Evolutionary conservation across 2,797 vertebrate species (phyloP), one percentile per base, ranked within the genome.

Genomic region (Sitta carolinensis): DNA sequence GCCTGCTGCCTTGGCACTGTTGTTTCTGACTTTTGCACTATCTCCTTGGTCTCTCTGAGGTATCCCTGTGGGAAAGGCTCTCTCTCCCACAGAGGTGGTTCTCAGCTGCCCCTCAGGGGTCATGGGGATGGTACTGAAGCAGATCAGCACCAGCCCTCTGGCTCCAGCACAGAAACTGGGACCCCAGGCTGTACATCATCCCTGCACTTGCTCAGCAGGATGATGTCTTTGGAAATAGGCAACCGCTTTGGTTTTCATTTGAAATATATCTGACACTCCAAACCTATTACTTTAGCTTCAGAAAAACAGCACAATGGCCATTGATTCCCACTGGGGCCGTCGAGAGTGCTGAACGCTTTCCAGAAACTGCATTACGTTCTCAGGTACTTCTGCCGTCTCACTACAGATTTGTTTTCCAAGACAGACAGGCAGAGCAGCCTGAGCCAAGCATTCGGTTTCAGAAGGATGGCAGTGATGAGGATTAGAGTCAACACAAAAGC

Each of bases 401-500:
- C 68, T 67, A 36, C 81, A 57, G 75, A 66, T 89, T 77, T 89
- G 80, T 93, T 93, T 87, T 78, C 86, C 58, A 50, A 67, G 76
- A 29, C 85, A 96, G 82, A 87, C 76, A 9, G 79, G 93, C 87
- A 92, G 45, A 83, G 73, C 69, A 85, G 69, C 50, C 89, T 22
- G 57, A 95, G 82, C 89, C 84, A 76, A 81, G 76, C 2, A 0
- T 19, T 95, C 3, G 0, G 2, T 42, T 93, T 88, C 87, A 51
- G 91, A 63, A 87, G 85, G 74, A 47, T 30, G 59, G 90, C 77
- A 61, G 82, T 14, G 52, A 43, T 59, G 84, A 73, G 95, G 94
- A 95, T 94, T 95, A 93, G 58, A 94, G 74, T 68, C 89, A 96
- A 68, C 72, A 55, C 3, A 58, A 92, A 95, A 93, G 93, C 89